Percentiles rank a stretch among this genome's conserved stretches.
These are phyloP conservation scores for Folsomia manolachei DNA, from an alignment of 2,888 invertebrate species.

Conservation along the genomic window DNA sequence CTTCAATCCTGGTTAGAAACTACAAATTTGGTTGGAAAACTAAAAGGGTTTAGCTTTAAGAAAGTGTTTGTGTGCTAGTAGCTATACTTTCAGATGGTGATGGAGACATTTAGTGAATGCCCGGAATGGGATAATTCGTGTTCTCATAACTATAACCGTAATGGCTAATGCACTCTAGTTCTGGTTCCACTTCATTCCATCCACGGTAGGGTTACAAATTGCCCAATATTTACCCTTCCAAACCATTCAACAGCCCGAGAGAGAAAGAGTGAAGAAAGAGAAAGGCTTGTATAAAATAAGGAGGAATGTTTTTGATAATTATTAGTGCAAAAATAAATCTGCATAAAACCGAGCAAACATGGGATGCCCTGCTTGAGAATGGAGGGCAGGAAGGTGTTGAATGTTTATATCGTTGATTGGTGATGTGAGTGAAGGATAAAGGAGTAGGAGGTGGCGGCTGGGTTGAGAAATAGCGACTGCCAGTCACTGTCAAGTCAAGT, in stretches of 20 bases:
- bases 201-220: background rate
- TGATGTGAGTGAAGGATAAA: background rate
- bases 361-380: background rate
- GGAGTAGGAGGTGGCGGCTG: background rate
- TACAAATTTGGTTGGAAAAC: too few species aligned
- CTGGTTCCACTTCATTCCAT: too few species aligned
- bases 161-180: conserved; percentile 32
- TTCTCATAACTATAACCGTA: conserved; percentile 35
- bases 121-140: conserved; percentile 6
- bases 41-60: too few species aligned
- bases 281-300: background rate
- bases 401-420: conserved; percentile 3
- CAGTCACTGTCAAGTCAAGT: background rate
- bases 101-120: conserved; percentile 41
- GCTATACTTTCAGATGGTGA: conserved; percentile 23
- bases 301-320: background rate
- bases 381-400: background rate
- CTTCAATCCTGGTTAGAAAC: too few species aligned
- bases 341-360: background rate
- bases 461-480: background rate
- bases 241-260: too few species aligned
- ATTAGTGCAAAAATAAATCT: background rate
- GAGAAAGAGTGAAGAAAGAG: too few species aligned
- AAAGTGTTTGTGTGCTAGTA: background rate
- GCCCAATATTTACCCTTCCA: background rate